Evolutionary conservation across 2,113 vertebrate genomes (phyloP).

Genomic region (Callaeas wilsoni): DNA sequence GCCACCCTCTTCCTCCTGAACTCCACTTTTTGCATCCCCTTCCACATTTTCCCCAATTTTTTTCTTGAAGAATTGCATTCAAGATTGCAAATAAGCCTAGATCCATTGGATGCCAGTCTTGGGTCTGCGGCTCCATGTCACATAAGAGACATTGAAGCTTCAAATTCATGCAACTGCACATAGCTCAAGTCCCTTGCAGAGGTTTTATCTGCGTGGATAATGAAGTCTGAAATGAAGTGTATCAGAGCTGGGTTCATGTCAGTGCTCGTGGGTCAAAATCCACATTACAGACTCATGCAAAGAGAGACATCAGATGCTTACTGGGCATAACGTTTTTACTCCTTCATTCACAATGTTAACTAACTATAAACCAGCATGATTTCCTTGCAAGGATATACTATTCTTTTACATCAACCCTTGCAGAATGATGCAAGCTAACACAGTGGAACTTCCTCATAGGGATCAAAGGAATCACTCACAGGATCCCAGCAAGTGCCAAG

Average conservation of each 20-base stretch:
- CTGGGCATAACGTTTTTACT: not conserved
- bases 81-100: not conserved
- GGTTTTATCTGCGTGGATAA: not conserved
- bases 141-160: not conserved
- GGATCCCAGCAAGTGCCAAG: not conserved
- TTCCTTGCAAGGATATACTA: not conserved
- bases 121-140: not conserved
- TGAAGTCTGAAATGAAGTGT: not conserved
- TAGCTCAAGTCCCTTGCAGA: not conserved
- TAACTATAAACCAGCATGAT: not conserved
- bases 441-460: not conserved
- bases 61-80: not conserved
- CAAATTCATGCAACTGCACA: not conserved
- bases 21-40: not conserved
- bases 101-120: not conserved
- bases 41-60: not conserved
- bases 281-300: not conserved
- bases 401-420: not conserved
- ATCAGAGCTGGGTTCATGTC: not conserved
- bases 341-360: not conserved
- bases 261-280: rapidly evolving
- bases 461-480: not conserved
- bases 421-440: not conserved
- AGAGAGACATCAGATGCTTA: not conserved
- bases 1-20: not conserved